A percentile compares a stretch with the other conserved stretches of the same genome.
These are phyloP conservation scores for Ciconia maguari DNA, from an alignment of 2,113 vertebrate species.

Conservation along the genomic window DNA sequence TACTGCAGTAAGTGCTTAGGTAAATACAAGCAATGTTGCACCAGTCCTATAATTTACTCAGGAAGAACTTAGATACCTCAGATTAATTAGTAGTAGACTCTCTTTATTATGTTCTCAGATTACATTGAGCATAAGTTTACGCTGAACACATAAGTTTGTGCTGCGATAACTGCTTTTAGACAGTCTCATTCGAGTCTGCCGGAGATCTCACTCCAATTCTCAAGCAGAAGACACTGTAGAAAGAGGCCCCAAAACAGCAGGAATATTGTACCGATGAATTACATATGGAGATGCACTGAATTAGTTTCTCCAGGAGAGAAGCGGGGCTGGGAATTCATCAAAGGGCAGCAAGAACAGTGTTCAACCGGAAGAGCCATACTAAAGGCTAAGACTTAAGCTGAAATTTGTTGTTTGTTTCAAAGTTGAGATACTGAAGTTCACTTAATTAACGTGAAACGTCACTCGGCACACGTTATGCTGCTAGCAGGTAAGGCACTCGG, in stretches of 20 bases:
- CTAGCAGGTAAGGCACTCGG: not conserved
- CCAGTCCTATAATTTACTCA: not conserved
- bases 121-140: not conserved
- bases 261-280: not conserved
- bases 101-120: too few relatives aligned
- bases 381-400: too few relatives aligned
- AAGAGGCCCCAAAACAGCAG: not conserved
- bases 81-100: not conserved
- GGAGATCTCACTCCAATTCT: not conserved
- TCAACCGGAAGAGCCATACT: accelerated
- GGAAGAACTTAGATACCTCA: accelerated
- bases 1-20: not conserved
- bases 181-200: not conserved
- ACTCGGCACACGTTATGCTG: accelerated
- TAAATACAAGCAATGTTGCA: not conserved
- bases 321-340: too few relatives aligned
- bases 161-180: not conserved
- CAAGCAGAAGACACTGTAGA: not conserved
- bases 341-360: too few relatives aligned
- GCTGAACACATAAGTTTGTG: not conserved
- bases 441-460: not conserved
- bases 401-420: not conserved
- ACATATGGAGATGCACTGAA: not conserved
- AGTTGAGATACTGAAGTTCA: not conserved
- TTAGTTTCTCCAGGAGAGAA: not conserved